phyloP scores from a whole-genome alignment of 1,140 invertebrate species.

The Ceratosolen solmsi region DNA sequence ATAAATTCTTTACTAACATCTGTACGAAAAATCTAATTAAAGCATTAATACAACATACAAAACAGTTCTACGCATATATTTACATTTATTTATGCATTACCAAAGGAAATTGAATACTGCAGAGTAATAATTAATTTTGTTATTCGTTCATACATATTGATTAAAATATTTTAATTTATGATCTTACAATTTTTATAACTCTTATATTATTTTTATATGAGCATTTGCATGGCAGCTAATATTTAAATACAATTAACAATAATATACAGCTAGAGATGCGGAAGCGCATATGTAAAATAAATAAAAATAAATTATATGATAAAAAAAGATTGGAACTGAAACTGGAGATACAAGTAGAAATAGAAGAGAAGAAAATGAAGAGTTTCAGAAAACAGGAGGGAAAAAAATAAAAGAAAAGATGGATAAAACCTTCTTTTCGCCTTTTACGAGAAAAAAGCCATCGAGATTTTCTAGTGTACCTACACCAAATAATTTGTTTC shows the following conservation, averaged over 20 bases:
- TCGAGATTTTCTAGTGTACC: conserved; percentile 3
- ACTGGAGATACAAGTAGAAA: not conserved
- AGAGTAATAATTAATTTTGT: no score
- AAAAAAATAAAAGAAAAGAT: not conserved
- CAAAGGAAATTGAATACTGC: not conserved
- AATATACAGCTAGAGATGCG: not conserved
- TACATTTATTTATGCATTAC: not conserved
- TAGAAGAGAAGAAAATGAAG: not conserved
- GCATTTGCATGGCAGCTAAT: no score
- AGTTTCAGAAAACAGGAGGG: not conserved
- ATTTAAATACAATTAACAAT: no score
- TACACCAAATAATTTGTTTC: conserved; percentile 33
- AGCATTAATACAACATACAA: not conserved
- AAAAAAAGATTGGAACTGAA: not conserved
- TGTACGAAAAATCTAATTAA: not conserved
- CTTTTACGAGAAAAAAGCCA: conserved; percentile 1
- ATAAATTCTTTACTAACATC: not conserved
- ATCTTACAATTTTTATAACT: no score
- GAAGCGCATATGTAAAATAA: not conserved
- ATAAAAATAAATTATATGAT: not conserved
- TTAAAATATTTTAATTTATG: no score
- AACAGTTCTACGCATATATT: not conserved
- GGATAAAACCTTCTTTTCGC: conserved; percentile 25
- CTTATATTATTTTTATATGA: no score
- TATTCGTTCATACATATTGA: no score